Base-by-base conservation (phyloP, 1,140 invertebrate genomes). In the Pogonognathellus flavescens region DNA sequence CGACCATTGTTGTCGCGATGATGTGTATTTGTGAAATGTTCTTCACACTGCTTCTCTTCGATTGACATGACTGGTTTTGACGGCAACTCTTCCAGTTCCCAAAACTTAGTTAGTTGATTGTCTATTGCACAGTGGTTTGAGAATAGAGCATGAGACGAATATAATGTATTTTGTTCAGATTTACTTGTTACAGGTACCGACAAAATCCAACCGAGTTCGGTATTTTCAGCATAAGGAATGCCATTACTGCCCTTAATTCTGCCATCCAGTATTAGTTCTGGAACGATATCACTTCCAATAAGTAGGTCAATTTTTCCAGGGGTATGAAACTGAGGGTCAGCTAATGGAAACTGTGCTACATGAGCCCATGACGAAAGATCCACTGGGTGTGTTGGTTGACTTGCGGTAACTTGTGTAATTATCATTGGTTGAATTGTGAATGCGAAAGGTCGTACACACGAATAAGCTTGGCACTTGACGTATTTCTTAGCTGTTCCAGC, bases 81-180 rank as follows among this genome's bases (percentile, higher is more conserved):
- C 0, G 8, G 0, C 7, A 87, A 8, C 11, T 89, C 88, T 76
- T 90, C 90, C 5, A 90, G 9, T 57, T 89, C 82, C 90, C 90
- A 90, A 80, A 91, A 90, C 89, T 60, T 0, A 88, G 70, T 76
- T 20, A 87, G n/a, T 6, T 22, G n/a, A 8, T 84, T 49, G 9
- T 85, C 83, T 20, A 84, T 2, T 41, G 13, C 31, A 18, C 7
- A 53, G 52, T 62, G 60, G 60, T n/a, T 62, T n/a, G n/a, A 7
- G 7, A 62, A 18, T 22, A 53, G 52, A 9, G 8, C 60, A 62
- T 62, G 60, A 62, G n/a, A 18, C 6, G 60, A n/a, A 9, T 62
- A n/a, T 7, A 62, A n/a, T 62, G 60, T 18, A 62, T n/a, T n/a
- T 59, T 7, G 55, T 2, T n/a, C 5, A 7, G 57, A 59, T 59